Evolutionary conservation across 2,888 invertebrate genomes (phyloP), one percentile per base, ranked within the genome.

Genomic region (Drosophila flavopinicola): DNA sequence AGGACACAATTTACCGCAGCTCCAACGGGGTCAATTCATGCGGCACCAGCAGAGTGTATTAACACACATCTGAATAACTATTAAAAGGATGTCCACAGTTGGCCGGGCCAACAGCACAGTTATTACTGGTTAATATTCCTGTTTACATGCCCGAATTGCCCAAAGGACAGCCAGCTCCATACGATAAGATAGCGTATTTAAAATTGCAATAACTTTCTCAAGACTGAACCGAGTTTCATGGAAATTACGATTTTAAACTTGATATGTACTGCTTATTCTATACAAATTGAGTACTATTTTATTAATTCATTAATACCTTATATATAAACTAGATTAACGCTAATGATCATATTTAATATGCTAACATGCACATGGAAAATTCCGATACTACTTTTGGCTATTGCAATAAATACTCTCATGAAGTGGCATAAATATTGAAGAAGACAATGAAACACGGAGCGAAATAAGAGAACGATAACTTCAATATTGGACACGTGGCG

Each of bases 401-500:
- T 11, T 59, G 60, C 48, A 35, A 30, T 23, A 58, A 54, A 58
- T 24, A 37, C 39, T 25, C 61, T 54, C 60, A 44, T 9, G 27
- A 35, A 58, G 41, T 54, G 38, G 38, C 66, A 52, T 39, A 61
- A 52, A 54, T 54, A 59, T 63, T 54, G 20, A 48, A 37, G 47
- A 7, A 59, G 17, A 17, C 38, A 61, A 30, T 17, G 41, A 38
- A 41, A 33, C 48, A 38, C 11, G 10, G 29, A 0, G 38, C n/a
- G 9, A 30, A 38, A 44, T 20, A 38, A 20, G 2, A 11, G 35
- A 5, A 13, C 13, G 13, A 42, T 7, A 2, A 27, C 42, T 48
- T 35, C 49, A 51, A 48, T 25, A 56, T 51, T 57, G 45, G 45
- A 59, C 72, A 83, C 80, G 68, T 74, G 83, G 70, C 82, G 63